Percentiles rank a stretch among this genome's conserved stretches.
These are phyloP conservation scores for Pseudanteris insignis DNA, from an alignment of 2,888 invertebrate genomes.

Conservation along the genomic window DNA sequence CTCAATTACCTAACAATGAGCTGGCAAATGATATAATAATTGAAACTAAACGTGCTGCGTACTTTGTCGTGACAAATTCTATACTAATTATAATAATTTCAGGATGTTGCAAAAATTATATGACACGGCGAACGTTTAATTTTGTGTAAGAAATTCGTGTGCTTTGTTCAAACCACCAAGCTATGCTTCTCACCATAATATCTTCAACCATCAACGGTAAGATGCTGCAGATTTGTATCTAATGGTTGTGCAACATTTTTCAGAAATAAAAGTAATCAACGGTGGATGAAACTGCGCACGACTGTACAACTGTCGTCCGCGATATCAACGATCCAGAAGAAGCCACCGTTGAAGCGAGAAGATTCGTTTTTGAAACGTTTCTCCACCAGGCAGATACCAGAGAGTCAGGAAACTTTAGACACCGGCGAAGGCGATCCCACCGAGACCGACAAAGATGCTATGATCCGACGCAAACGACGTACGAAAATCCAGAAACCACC, in stretches of 20 bases:
- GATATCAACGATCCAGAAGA: slow-evolving; percentile 80
- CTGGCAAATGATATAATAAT: too few species aligned
- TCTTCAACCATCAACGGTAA: too few species aligned
- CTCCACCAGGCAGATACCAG: slow-evolving; percentile 90
- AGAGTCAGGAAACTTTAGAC: slow-evolving; percentile 83
- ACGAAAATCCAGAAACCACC: slow-evolving; percentile 78
- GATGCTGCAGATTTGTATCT: too few species aligned
- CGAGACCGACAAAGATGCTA: slow-evolving; percentile 68
- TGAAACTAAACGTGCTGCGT: too few species aligned
- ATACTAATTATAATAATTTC: too few species aligned
- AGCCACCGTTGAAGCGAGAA: slow-evolving; percentile 88
- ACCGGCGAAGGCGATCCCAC: slow-evolving; percentile 74
- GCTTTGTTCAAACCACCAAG: too few species aligned
- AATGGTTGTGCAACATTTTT: slow-evolving; percentile 39
- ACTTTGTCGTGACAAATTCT: too few species aligned
- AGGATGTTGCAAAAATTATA: too few species aligned
- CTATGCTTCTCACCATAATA: too few species aligned
- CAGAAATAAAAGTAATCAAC: slow-evolving; percentile 92
- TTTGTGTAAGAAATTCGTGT: too few species aligned
- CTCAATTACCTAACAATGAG: too few species aligned
- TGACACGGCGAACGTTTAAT: too few species aligned
- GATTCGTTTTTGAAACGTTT: slow-evolving; percentile 94
- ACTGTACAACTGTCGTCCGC: slow-evolving; percentile 93
- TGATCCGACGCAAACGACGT: slow-evolving; percentile 71
- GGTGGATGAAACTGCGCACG: slow-evolving; percentile 95